These are phyloP conservation scores for Adela reaumurella DNA, from an alignment of 2,888 invertebrate genomes.

Conservation along the genomic window DNA sequence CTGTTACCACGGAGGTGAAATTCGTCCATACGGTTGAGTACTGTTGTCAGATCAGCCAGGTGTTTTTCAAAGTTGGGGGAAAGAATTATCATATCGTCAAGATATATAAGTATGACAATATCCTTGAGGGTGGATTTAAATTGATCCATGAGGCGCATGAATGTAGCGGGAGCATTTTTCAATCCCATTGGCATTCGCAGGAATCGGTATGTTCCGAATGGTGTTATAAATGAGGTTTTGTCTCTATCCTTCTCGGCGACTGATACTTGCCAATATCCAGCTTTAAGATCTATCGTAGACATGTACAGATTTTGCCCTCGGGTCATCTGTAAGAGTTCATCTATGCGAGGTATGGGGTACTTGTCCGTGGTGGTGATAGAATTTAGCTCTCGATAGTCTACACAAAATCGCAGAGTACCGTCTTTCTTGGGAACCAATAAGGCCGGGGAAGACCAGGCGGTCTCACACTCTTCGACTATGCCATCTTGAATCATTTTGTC, in stretches of 20 bases:
- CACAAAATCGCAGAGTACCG: slow-evolving; percentile 16
- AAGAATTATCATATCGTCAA: slow-evolving; percentile 18
- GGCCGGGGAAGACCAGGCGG: slow-evolving; percentile 19
- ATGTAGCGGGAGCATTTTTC: slow-evolving; percentile 14
- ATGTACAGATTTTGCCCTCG: slow-evolving; percentile 14
- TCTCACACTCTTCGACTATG: slow-evolving; percentile 21
- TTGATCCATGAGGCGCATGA: slow-evolving; percentile 14
- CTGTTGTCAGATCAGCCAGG: slow-evolving; percentile 15
- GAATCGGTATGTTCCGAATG: slow-evolving; percentile 16
- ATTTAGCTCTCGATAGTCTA: slow-evolving; percentile 18
- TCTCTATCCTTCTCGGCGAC: slow-evolving; percentile 12
- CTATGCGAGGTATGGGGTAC: slow-evolving; percentile 22
- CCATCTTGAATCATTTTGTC: slow-evolving; percentile 16
- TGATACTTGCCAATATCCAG: slow-evolving; percentile 20
- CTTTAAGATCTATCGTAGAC: slow-evolving; percentile 14
- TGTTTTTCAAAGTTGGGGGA: slow-evolving; percentile 16
- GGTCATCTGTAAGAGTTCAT: slow-evolving; percentile 18
- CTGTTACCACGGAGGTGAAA: slow-evolving; percentile 10
- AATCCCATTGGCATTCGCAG: slow-evolving; percentile 18
- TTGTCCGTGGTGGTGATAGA: slow-evolving; percentile 2
- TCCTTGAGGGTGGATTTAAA: slow-evolving; percentile 11
- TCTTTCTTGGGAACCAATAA: slow-evolving; percentile 19
- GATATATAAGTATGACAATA: slow-evolving; percentile 13
- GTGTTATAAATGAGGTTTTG: slow-evolving; percentile 17
- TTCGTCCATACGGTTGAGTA: slow-evolving; percentile 11